These are phyloP conservation scores for Rhinoraja longicauda DNA, from an alignment of 2,797 vertebrate genomes.

Conservation along the genomic window DNA sequence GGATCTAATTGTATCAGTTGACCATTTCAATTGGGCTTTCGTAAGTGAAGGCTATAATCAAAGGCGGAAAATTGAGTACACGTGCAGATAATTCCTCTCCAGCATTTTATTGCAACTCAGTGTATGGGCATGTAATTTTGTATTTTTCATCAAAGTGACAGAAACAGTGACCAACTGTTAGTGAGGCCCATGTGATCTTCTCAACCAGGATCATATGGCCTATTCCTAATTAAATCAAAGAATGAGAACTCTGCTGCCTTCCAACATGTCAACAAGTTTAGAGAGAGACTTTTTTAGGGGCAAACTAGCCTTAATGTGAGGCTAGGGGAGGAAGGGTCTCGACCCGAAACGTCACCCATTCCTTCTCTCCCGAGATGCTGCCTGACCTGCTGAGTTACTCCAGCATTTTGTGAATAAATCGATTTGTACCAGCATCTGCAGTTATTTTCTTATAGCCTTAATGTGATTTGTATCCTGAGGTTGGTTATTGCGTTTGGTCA, in stretches of 20 bases:
- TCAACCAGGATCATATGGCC: neutral
- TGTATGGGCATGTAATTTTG: slow-evolving; percentile 17
- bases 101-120: too few relatives aligned
- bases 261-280: slow-evolving; percentile 11
- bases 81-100: neutral
- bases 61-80: neutral
- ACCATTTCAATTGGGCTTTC: neutral
- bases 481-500: neutral
- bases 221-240: slow-evolving; percentile 1
- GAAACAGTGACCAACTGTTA: slow-evolving; percentile 27
- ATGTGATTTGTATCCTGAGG: neutral
- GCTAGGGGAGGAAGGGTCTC: too few relatives aligned
- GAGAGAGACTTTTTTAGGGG: neutral
- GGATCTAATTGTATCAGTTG: neutral
- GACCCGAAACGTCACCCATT: too few relatives aligned
- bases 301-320: neutral
- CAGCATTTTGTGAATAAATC: too few relatives aligned
- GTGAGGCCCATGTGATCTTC: neutral
- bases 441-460: too few relatives aligned
- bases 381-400: too few relatives aligned
- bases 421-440: too few relatives aligned
- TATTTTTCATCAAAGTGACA: neutral
- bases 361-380: too few relatives aligned
- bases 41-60: neutral
- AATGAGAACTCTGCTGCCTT: neutral